Evolutionary conservation across 2,113 vertebrate genomes (phyloP), one percentile per base, ranked within the genome.

Genomic region (Brachyhypopomus occidentalis): DNA sequence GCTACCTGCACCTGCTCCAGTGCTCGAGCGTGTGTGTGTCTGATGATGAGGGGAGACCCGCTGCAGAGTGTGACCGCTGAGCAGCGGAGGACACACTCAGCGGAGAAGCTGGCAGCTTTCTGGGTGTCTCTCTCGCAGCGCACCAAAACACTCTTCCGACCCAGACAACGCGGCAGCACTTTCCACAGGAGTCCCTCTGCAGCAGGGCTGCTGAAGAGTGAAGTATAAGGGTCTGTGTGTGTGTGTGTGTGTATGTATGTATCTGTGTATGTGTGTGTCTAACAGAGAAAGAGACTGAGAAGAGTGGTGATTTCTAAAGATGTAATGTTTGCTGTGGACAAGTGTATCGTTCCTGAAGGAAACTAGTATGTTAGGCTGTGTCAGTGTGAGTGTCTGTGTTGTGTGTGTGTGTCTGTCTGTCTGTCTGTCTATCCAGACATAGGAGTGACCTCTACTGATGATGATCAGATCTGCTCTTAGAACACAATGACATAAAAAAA

Each of bases 31-130:
- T 17, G 25, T 66, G 25, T 66, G 71, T 55, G 45, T 36, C 7
- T 25, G 62, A 84, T 60, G 71, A 83, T 84, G 82, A 79, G 55
- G 72, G 78, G 77, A 16, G 82, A 84, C 79, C 62, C 75, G 56
- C 77, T 79, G 27, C 82, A 79, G 38, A 80, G 78, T 70, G 72
- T 79, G 63, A 79, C 22, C 56, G 20, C 72, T 16, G 75, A 78
- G 55, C 88, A 86, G 83, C 83, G 79, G 80, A 78, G 85, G 71
- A 90, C 88, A 82, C 83, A 84, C 77, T 78, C 81, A 27, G 89
- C 89, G 25, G 92, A 92, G 85, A 93, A 91, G 84, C 86, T 92
- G 48, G 84, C 90, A 77, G 89, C 90, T 64, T 92, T 93, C 83
- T 92, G 91, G 92, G 84, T 87, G 85, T 86, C 84, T 81, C 84